Percentiles rank a stretch among this genome's conserved stretches.
These are phyloP conservation scores for Craseonycteris thonglongyai DNA, from an alignment of 2,113 vertebrate genomes.

Conservation along the genomic window DNA sequence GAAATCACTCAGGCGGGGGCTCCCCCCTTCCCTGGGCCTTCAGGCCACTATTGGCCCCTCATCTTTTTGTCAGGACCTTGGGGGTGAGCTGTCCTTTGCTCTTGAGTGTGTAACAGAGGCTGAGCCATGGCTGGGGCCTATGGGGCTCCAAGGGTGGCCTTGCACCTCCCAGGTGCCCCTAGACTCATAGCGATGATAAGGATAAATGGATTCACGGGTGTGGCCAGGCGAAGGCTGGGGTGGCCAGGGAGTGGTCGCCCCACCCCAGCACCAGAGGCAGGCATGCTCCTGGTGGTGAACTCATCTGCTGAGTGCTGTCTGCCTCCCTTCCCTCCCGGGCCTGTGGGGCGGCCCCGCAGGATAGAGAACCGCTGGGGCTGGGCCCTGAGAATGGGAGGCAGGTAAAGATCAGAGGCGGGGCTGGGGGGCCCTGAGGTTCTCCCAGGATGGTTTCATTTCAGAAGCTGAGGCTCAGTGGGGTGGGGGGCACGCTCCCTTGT, in stretches of 20 bases:
- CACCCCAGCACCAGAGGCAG: not conserved
- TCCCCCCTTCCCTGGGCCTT: not conserved
- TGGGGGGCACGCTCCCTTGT: fast-evolving
- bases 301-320: fast-evolving
- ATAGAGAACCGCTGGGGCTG: not conserved
- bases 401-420: not conserved
- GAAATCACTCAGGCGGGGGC: too few species aligned
- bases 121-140: not conserved
- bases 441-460: not conserved
- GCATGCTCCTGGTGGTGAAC: not conserved
- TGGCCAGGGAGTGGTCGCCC: not conserved
- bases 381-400: not conserved
- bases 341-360: fast-evolving
- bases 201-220: fast-evolving
- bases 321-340: too few species aligned
- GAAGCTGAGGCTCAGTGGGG: not conserved
- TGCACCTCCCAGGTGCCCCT: not conserved
- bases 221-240: not conserved
- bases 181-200: not conserved
- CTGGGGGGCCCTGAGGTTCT: not conserved
- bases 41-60: not conserved
- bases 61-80: not conserved
- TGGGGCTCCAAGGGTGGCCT: not conserved
- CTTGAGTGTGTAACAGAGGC: not conserved
- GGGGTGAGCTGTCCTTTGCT: not conserved